These are phyloP conservation scores for Haliaeetus leucogaster DNA, from an alignment of 2,113 vertebrate species.

Conservation along the genomic window DNA sequence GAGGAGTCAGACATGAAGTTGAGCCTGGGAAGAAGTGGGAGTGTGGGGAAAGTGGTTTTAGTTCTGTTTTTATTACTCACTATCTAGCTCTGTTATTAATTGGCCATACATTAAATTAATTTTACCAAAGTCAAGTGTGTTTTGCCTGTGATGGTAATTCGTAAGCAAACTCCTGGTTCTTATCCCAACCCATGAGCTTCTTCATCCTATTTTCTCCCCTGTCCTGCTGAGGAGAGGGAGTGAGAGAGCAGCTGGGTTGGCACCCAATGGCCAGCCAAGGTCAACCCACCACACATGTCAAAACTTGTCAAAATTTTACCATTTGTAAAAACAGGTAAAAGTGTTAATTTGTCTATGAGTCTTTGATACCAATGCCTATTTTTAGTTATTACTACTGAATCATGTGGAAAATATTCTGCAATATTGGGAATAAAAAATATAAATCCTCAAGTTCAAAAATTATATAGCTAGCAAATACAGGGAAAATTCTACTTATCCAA, in stretches of 20 bases:
- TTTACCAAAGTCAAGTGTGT: background rate
- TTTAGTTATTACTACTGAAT: background rate
- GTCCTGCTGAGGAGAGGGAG: background rate
- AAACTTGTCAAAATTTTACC: background rate
- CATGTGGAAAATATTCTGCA: background rate
- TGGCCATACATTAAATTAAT: background rate
- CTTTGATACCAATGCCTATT: background rate
- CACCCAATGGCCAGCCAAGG: background rate
- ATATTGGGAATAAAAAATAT: background rate
- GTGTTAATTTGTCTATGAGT: background rate
- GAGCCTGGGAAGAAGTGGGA: background rate
- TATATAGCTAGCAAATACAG: background rate
- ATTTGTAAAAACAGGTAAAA: background rate
- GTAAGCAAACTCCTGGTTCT: background rate
- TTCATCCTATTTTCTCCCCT: background rate
- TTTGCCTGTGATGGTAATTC: background rate
- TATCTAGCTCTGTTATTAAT: background rate
- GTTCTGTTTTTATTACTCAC: background rate
- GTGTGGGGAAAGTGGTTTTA: background rate
- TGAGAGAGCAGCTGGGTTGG: background rate
- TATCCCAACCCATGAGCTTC: rapidly evolving
- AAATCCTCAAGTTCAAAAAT: background rate
- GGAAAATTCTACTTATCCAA: background rate
- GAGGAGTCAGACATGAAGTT: background rate
- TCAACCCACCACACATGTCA: background rate